Percentiles rank a stretch among this genome's conserved stretches.
Conservation (phyloP, 2,888 invertebrate genomes). For the Troides oblongomaculatus region DNA sequence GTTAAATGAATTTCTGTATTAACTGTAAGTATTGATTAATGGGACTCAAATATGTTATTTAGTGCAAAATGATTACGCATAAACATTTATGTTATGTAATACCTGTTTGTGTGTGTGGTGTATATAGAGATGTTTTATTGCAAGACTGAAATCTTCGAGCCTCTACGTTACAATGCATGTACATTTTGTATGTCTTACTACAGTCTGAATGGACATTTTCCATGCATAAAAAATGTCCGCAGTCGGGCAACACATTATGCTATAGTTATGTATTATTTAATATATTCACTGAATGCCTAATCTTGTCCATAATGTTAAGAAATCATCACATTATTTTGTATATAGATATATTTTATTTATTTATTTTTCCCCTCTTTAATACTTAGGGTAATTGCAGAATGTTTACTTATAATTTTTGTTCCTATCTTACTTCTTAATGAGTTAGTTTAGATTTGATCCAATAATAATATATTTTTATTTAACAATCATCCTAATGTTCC, state of each 20-base stretch:
- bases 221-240: constrained; percentile 11
- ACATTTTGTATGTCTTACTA: constrained; percentile 13
- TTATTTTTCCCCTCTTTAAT: constrained; percentile 60
- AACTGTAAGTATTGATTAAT: constrained; percentile 68
- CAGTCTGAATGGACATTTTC: constrained; percentile 22
- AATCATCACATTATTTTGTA: constrained; percentile 71
- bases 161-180: constrained; percentile 38
- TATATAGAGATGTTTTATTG: constrained; percentile 66
- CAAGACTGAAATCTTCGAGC: constrained; percentile 70
- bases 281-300: constrained; percentile 67
- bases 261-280: constrained; percentile 30
- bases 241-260: constrained; percentile 10
- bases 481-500: no score
- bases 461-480: background rate
- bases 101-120: constrained; percentile 65
- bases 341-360: constrained; percentile 66
- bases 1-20: constrained; percentile 59
- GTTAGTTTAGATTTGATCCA: constrained; percentile 28
- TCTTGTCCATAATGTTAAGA: constrained; percentile 71
- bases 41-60: constrained; percentile 78
- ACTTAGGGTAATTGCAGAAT: constrained; percentile 48
- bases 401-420: constrained; percentile 56
- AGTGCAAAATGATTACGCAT: constrained; percentile 61
- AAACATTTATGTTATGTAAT: constrained; percentile 52
- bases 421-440: constrained; percentile 54